phyloP scores from a whole-genome alignment of 2,888 invertebrate species.

The Trichogramma dendrolimi region DNA sequence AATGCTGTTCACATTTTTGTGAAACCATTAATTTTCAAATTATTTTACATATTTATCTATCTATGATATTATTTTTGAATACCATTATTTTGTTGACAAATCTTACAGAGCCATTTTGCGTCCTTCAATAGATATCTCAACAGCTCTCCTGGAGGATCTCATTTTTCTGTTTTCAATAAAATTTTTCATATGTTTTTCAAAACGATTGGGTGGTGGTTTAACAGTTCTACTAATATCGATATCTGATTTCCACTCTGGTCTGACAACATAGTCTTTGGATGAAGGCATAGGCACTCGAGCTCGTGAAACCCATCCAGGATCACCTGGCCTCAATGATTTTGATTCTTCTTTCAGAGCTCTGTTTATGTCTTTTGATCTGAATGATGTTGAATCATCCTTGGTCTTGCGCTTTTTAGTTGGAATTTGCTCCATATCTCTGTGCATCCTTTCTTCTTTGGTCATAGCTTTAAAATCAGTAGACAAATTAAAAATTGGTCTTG shows the following conservation, averaged over 20 bases:
- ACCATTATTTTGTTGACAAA: neutral
- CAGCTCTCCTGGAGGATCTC: slow-evolving; percentile 77
- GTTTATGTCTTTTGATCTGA: slow-evolving; percentile 59
- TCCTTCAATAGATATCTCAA: slow-evolving; percentile 94
- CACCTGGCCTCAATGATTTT: slow-evolving; percentile 79
- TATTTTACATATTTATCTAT: too few species aligned
- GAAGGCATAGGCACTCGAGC: slow-evolving; percentile 94
- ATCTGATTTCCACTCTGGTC: slow-evolving; percentile 88
- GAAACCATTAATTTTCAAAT: too few species aligned
- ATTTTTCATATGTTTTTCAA: slow-evolving; percentile 88
- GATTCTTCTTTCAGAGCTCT: slow-evolving; percentile 63
- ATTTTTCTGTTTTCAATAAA: slow-evolving; percentile 81
- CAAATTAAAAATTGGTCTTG: slow-evolving; percentile 94
- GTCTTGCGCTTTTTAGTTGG: slow-evolving; percentile 55
- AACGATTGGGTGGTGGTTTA: slow-evolving; percentile 82
- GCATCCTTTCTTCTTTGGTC: slow-evolving; percentile 88
- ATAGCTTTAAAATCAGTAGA: slow-evolving; percentile 89
- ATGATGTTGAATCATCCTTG: slow-evolving; percentile 53
- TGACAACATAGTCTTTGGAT: slow-evolving; percentile 91
- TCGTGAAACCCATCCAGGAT: slow-evolving; percentile 90
- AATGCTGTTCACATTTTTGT: too few species aligned
- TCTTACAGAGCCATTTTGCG: slow-evolving; percentile 87
- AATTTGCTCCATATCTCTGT: slow-evolving; percentile 86
- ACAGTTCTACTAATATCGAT: slow-evolving; percentile 71
- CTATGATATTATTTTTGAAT: too few species aligned